Conservation (phyloP, 2,113 vertebrate genomes). For the Phrynocephalus versicolor region DNA sequence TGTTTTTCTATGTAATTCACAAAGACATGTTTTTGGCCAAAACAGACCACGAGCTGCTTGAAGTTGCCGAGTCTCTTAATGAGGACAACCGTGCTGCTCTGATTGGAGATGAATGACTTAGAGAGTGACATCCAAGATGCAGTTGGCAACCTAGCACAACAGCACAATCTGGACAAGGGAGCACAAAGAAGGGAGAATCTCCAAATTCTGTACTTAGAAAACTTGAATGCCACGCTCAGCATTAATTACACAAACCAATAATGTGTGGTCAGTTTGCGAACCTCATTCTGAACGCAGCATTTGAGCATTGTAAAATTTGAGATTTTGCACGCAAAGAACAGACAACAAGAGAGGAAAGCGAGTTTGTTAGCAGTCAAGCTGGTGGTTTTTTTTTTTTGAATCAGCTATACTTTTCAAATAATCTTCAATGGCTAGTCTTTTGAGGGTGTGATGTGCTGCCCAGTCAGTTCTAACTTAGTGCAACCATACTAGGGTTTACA, state of each 20-base stretch:
- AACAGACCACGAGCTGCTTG: constrained; percentile 1
- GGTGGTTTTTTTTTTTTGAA: too few relatives aligned
- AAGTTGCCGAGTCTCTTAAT: constrained; percentile 39
- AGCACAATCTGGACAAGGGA: rapidly evolving
- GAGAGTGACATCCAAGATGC: not conserved
- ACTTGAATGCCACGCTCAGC: not conserved
- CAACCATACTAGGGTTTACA: too few relatives aligned
- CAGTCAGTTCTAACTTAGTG: too few relatives aligned
- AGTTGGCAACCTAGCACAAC: not conserved
- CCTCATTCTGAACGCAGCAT: not conserved
- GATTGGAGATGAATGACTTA: constrained; percentile 26
- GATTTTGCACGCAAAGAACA: not conserved
- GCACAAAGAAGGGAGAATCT: not conserved
- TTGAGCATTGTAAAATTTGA: not conserved
- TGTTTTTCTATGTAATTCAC: constrained; percentile 25
- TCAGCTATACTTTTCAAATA: too few relatives aligned
- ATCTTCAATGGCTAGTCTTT: too few relatives aligned
- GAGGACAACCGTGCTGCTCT: constrained; percentile 34
- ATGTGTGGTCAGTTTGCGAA: not conserved
- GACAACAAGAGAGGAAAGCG: not conserved
- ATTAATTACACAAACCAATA: not conserved
- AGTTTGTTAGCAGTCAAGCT: not conserved
- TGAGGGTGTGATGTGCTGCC: not conserved
- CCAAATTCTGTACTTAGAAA: not conserved
- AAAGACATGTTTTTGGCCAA: constrained; percentile 8